A percentile compares a stretch with the other conserved stretches of the same genome.
These are phyloP conservation scores for Scolanthus callimorphus DNA, from an alignment of 92 coral and sea anemone genomes.

Conservation along the genomic window DNA sequence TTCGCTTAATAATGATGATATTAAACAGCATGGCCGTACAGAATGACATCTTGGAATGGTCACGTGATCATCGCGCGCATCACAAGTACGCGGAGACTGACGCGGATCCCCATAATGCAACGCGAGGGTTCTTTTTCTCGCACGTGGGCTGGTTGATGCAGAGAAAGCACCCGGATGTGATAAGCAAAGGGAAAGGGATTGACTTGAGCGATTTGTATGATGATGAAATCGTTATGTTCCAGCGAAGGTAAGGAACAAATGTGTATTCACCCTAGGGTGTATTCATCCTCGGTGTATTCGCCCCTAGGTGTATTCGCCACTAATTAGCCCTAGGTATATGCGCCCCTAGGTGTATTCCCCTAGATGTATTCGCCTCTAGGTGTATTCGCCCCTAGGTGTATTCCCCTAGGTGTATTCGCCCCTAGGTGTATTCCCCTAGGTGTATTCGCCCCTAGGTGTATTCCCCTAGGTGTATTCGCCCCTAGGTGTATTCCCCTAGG, in stretches of 20 bases:
- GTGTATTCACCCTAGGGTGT: too few species aligned
- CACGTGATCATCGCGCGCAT: conserved; percentile 43
- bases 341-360: too few species aligned
- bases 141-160: conserved; percentile 48
- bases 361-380: too few species aligned
- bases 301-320: too few species aligned
- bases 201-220: conserved; percentile 38
- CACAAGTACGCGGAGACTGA: conserved; percentile 53
- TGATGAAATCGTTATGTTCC: conserved; percentile 36
- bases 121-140: conserved; percentile 40
- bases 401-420: too few species aligned
- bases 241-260: conserved; percentile 22
- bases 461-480: too few species aligned
- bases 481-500: too few species aligned
- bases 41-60: conserved; percentile 46
- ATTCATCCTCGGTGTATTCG: too few species aligned
- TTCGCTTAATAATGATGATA: conserved; percentile 11
- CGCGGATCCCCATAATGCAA: conserved; percentile 50
- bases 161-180: conserved; percentile 40
- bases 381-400: too few species aligned
- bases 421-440: too few species aligned
- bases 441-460: too few species aligned
- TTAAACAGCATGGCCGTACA: conserved; percentile 31
- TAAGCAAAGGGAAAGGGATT: conserved; percentile 27
- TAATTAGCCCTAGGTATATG: too few species aligned